These are phyloP conservation scores for Siphamia tubifer DNA, from an alignment of 2,113 vertebrate species.

Conservation along the genomic window DNA sequence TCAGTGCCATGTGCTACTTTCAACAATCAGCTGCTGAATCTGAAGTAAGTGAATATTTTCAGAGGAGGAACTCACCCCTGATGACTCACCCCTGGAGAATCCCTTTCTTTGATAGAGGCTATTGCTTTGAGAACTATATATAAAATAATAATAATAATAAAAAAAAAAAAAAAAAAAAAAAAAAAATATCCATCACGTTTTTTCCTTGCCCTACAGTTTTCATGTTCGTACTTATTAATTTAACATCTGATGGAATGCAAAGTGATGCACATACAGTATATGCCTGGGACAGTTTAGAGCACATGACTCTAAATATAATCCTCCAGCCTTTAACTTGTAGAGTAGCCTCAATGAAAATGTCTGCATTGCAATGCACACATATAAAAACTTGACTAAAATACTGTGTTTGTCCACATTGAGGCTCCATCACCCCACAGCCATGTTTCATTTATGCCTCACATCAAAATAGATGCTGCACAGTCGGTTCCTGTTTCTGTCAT, in stretches of 20 bases:
- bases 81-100: slow-evolving; percentile 56
- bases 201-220: not conserved
- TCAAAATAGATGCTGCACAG: slow-evolving; percentile 23
- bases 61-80: slow-evolving; percentile 42
- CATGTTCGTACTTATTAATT: not conserved
- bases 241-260: slow-evolving; percentile 2
- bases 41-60: slow-evolving; percentile 7
- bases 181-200: slow-evolving; percentile 28
- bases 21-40: not conserved
- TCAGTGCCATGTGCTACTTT: not conserved
- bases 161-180: too few species aligned
- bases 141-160: too few species aligned
- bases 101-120: slow-evolving; percentile 30
- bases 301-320: not conserved
- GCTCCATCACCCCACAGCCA: not conserved
- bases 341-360: not conserved
- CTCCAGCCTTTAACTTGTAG: not conserved
- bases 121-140: slow-evolving; percentile 19
- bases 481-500: slow-evolving; percentile 9
- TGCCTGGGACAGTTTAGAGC: slow-evolving; percentile 3
- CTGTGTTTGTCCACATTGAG: slow-evolving; percentile 27
- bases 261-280: slow-evolving; percentile 5
- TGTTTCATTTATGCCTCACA: slow-evolving; percentile 57
- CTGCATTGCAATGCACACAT: not conserved
- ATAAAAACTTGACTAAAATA: slow-evolving; percentile 3